Base-by-base conservation (phyloP, 1,140 invertebrate genomes). In the Philaenus spumarius region DNA sequence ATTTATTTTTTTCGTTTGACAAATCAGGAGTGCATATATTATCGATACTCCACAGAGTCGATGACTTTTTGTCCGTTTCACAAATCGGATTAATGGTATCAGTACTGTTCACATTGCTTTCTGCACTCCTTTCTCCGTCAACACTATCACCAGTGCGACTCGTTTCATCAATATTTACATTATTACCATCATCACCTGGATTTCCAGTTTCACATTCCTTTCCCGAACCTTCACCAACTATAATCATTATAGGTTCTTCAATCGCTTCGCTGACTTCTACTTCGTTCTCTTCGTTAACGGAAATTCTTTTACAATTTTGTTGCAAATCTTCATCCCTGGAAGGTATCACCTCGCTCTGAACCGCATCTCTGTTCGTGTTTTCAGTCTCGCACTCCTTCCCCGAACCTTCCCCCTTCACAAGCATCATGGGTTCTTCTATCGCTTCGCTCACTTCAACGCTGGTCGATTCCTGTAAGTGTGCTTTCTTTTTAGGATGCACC, bases 141-240 rank as follows among this genome's bases (percentile, higher is more conserved):
- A 69, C 73, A n/a, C 86, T 87, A 40, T 74, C 76, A 50, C 87
- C 87, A 64, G 83, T 79, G 2, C 86, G 87, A 61, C 75, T 9
- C 24, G 14, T 43, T 3, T 14, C 24, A 20, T 54, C 26, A 78
- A 75, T 84, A 66, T 81, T 51, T 60, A 85, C 75, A 39, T 17
- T 48, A 1, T n/a, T 1, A 22, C 45, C 30, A 26, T 24, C 37
- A n/a, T 56, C 26, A 0, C 67, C 73, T 11, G 78, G 77, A 70
- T 85, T 87, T 2, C 84, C 85, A 11, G 82, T 83, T 22, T 82
- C 75, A 67, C 83, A 87, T n/a, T 84, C 82, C 20, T 68, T 73
- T n/a, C 87, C 88, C 40, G 75, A 77, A 56, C 88, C 88, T 66
- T 84, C 80, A 1, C 88, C 89, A 63, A 77, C 79, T 65, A 89